Base-by-base conservation (phyloP, 2,113 vertebrate genomes). In the Anguilla rostrata region DNA sequence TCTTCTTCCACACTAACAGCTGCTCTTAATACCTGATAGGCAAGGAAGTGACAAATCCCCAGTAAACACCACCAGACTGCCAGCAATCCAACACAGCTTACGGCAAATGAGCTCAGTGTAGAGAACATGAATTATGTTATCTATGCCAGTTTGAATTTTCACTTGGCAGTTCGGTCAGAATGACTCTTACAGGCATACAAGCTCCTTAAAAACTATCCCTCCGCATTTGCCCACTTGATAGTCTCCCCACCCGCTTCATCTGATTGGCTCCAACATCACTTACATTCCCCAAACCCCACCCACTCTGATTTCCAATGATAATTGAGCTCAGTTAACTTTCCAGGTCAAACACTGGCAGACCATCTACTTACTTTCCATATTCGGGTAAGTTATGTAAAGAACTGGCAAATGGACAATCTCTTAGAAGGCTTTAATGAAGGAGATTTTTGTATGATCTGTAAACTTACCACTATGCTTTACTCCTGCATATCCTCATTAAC, bases 21-120 rank as follows among this genome's bases (percentile, higher is more conserved):
- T 56, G 89, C 91, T 94, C 93, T 96, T 89, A 99, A 95, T 87
- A 97, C 91, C 98, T 99, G 81, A 40, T 87, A 14, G 63, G 22
- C 81, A 81, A 34, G 81, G 89, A 15, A 85, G 3, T 16, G 9
- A 18, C 53, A 79, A 14, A 53, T 60, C 60, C 5, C 20, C 60
- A 66, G 20, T 66, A 2, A 66, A 9, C 78, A 81, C 6, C 16
- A 81, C n/a, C 34, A 34, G 34, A 34, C 60, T 9, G 14, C 29
- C 29, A 40, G 0, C 78, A 39, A 34, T n/a, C 8, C 0, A 20
- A 66, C 2, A 34, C n/a, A 34, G 71, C n/a, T 75, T 34, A 75
- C 34, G 71, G 8, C n/a, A 12, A 75, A 75, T 29, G 26, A 12
- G 26, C 71, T 75, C n/a, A 66, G 3, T 26, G 60, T 66, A 6